Evolutionary conservation across 2,797 vertebrate species (phyloP).

Genomic region (Siniperca obscura): DNA sequence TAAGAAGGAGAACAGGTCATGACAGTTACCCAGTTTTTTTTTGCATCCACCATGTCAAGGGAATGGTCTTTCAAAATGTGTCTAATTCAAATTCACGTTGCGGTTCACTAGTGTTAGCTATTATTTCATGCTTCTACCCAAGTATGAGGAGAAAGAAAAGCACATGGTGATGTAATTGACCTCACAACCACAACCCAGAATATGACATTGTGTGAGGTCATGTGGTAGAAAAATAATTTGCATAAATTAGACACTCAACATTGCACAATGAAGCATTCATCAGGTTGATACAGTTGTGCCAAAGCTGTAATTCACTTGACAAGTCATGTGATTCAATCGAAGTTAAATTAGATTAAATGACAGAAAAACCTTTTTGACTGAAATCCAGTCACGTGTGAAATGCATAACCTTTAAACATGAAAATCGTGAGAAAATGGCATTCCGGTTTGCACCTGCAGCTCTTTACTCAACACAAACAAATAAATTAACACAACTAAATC

Average conservation of each 20-base stretch:
- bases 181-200: too few species aligned
- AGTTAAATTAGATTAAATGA: background rate
- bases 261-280: background rate
- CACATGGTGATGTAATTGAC: too few species aligned
- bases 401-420: background rate
- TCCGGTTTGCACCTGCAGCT: conserved; percentile 30
- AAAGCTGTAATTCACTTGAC: background rate
- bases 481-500: background rate
- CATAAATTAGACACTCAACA: too few species aligned
- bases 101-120: background rate
- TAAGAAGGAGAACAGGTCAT: too few species aligned
- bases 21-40: background rate
- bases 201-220: too few species aligned
- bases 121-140: background rate
- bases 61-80: background rate
- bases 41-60: background rate
- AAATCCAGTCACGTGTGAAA: background rate
- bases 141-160: background rate
- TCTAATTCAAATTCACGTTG: background rate
- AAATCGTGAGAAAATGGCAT: fast-evolving
- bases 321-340: background rate
- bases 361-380: background rate
- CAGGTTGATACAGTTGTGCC: background rate
- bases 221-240: too few species aligned
- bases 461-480: background rate